Base-by-base conservation (phyloP, 2,113 vertebrate species). In the Hyperoodon ampullatus region DNA sequence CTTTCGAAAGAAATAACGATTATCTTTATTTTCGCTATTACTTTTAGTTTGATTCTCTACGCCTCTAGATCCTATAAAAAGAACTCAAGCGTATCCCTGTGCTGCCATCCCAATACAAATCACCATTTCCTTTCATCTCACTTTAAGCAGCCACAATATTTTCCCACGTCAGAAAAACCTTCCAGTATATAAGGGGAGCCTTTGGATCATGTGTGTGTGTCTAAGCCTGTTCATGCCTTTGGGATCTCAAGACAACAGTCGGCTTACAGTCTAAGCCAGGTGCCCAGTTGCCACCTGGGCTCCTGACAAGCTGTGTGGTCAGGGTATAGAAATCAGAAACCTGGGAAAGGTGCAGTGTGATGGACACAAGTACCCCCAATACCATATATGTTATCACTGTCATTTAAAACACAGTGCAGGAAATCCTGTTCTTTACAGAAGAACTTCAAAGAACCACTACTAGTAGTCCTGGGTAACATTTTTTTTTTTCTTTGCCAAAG, bases 281-380 rank as follows among this genome's bases (percentile, higher is more conserved):
- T 97, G 97, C 91, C 89, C 82, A 28, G 77, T 82, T 88, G 94
- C 81, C 94, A 88, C 94, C 88, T 97, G 93, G 89, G 82, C 78
- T 78, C 50, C 53, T 95, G 93, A 90, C 96, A 96, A 80, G 97
- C 88, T 92, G 65, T 96, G 97, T 95, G 97, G 95, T 92, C 74
- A 97, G 80, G 63, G 55, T 95, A 97, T 39, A 83, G 95, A 94
- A 96, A 93, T 95, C 95, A 95, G 94, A 97, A 97, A 97, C 96
- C 47, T n/a, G 33, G 84, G 66, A 75, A 95, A 97, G 87, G 93
- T 90, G 92, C 70, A 44, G 19, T 1, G 35, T 96, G 84, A 96
- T 86, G 95, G 97, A 90, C 88, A 60, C 72, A 94, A 1, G 94
- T 75, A 66, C 83, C 85, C 90, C 80, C 7, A 66, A 77, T 39